Conservation (phyloP, 2,797 vertebrate genomes). For the Poecilia picta region DNA sequence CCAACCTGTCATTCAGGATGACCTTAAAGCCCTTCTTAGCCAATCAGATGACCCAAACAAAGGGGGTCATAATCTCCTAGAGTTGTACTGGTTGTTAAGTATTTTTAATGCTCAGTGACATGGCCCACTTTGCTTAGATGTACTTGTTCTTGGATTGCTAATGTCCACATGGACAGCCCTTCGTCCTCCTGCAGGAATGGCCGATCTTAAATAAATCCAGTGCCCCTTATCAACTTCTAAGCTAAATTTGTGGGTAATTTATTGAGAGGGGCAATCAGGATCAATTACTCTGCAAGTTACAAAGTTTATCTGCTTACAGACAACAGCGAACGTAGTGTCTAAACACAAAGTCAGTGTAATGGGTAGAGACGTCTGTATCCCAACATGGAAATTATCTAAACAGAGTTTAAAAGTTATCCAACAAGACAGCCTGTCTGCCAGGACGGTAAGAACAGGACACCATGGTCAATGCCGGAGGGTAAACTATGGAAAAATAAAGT, state of each 20-base stretch:
- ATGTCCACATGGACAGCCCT: constrained; percentile 49
- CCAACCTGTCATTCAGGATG: constrained; percentile 53
- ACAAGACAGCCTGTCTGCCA: neutral
- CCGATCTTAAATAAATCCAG: constrained; percentile 30
- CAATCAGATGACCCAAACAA: constrained; percentile 67
- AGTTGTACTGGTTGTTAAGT: constrained; percentile 48
- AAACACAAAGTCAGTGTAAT: constrained; percentile 18
- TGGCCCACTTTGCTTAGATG: constrained; percentile 71
- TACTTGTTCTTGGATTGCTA: constrained; percentile 39
- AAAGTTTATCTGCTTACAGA: constrained; percentile 9
- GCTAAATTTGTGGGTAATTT: constrained; percentile 40
- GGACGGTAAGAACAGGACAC: neutral
- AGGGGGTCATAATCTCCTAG: constrained; percentile 66
- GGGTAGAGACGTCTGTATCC: neutral
- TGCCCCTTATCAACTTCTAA: constrained; percentile 40
- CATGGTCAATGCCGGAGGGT: neutral
- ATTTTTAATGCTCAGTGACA: constrained; percentile 52
- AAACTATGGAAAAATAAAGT: neutral
- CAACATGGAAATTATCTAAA: neutral
- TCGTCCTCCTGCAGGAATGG: constrained; percentile 21
- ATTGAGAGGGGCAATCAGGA: constrained; percentile 15
- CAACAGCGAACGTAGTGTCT: neutral
- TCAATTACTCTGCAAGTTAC: constrained; percentile 25
- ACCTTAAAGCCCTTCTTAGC: constrained; percentile 60
- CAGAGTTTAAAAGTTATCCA: constrained; percentile 8